Base-by-base conservation (phyloP, 2,888 invertebrate species). In the Phyto melanocephala region DNA sequence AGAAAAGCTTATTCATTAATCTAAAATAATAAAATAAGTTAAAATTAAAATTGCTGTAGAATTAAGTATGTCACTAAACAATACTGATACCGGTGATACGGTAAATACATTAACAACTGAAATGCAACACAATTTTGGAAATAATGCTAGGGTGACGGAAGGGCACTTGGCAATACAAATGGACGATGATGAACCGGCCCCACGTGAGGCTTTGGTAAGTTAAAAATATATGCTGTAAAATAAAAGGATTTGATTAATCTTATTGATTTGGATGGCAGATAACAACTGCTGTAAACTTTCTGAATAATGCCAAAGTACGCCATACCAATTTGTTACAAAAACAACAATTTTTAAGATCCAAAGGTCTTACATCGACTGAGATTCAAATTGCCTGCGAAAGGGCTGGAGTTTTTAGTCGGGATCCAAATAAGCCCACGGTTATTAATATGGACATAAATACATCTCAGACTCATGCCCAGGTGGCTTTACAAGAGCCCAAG, bases 261-360 rank as follows among this genome's bases (percentile, higher is more conserved):
- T 65, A 97, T 6, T 5, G 3, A 28, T 28, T 28, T 28, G 28
- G 28, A 28, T 3, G 28, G 6, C 28, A 28, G 97, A 94, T 97
- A 81, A 93, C 94, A 86, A 97, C 97, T 13, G 97, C 97, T 5
- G 94, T 97, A 2, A 96, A 95, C 88, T 97, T 97, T 92, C 92
- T 97, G 67, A 94, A 95, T 90, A 97, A 97, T 92, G 95, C 95
- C n/a, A 96, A 95, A 90, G 96, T 97, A 1, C 93, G 94, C 67
- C 92, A 93, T 85, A 96, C 95, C 86, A 94, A 96, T 0, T 88
- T 95, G 70, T 93, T 94, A 75, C 95, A 96, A 89, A 96, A 96
- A 87, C 95, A 96, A 89, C 93, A 94, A 83, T 97, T 96, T 90
- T 92, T 96, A 1, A 93, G 94, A 85, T 93, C 93, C 87, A 96